Percentiles rank a stretch among this genome's conserved stretches.
Evolutionary conservation across 2,113 vertebrate genomes (phyloP).

Genomic region (Neogobius melanostomus): DNA sequence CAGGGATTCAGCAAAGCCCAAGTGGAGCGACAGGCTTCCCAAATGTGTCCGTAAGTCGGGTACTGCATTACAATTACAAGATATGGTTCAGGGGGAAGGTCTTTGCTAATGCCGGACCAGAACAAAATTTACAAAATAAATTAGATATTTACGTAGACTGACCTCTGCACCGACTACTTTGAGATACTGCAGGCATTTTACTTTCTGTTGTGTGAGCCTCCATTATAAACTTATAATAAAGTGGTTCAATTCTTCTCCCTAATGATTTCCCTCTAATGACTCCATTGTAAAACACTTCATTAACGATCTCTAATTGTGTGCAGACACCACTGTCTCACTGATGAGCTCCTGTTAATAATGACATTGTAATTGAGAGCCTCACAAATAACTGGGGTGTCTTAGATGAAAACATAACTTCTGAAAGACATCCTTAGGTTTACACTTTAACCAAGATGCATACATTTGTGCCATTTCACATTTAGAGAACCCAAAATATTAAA

Average conservation of each 20-base stretch:
- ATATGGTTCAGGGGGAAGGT: too few species aligned
- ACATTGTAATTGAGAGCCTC: not conserved
- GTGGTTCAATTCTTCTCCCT: not conserved
- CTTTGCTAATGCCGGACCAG: too few species aligned
- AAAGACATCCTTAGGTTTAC: too few species aligned
- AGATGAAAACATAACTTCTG: not conserved
- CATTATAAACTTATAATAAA: not conserved
- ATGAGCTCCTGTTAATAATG: constrained; percentile 3
- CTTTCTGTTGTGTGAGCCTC: not conserved
- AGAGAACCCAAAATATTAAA: too few species aligned
- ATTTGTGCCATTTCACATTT: too few species aligned
- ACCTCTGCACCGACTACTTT: not conserved
- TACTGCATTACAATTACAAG: too few species aligned
- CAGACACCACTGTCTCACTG: not conserved
- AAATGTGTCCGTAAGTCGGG: constrained; percentile 90
- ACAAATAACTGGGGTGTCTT: not conserved
- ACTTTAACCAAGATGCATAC: not conserved
- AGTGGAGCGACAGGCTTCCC: constrained; percentile 92
- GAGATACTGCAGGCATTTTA: not conserved
- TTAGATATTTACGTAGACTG: too few species aligned
- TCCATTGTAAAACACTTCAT: constrained; percentile 4
- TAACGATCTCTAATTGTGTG: not conserved
- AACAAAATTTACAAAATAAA: too few species aligned
- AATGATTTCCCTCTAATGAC: constrained; percentile 1
- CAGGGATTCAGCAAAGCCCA: constrained; percentile 85